Evolutionary conservation across 35 echinoderm and acorn worm species (phyloP).

Genomic region (Strongylocentrotus purpuratus): DNA sequence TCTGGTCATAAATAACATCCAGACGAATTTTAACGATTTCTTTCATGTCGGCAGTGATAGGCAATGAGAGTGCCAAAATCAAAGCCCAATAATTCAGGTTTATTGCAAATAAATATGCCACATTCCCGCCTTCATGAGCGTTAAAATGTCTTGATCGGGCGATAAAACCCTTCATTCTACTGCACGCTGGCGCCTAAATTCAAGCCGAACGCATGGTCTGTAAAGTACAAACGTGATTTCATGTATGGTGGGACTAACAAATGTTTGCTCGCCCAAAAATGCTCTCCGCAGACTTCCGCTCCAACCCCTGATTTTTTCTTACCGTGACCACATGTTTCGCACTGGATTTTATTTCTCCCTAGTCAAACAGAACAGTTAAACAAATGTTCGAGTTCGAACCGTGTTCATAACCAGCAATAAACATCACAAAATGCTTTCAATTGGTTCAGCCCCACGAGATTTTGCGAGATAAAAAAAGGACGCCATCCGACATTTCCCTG

Average conservation of each 20-base stretch:
- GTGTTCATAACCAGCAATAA: neutral
- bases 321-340: neutral
- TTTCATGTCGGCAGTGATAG: no score
- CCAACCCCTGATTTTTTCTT: neutral
- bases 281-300: neutral
- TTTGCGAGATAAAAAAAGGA: neutral
- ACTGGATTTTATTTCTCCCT: neutral
- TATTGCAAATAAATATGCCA: neutral
- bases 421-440: neutral
- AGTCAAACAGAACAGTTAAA: neutral
- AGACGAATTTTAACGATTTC: no score
- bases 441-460: neutral
- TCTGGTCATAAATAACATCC: no score
- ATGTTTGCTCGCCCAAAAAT: neutral
- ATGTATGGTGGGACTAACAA: neutral
- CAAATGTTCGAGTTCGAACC: neutral
- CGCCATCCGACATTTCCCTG: neutral
- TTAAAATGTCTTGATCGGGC: neutral
- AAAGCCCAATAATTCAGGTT: neutral
- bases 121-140: neutral
- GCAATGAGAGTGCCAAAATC: neutral
- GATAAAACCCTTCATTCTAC: neutral
- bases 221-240: neutral
- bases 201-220: neutral
- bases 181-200: neutral